A percentile compares a stretch with the other conserved stretches of the same genome.
phyloP scores from a whole-genome alignment of 2,888 invertebrate genomes.

The Crematogaster levior region DNA sequence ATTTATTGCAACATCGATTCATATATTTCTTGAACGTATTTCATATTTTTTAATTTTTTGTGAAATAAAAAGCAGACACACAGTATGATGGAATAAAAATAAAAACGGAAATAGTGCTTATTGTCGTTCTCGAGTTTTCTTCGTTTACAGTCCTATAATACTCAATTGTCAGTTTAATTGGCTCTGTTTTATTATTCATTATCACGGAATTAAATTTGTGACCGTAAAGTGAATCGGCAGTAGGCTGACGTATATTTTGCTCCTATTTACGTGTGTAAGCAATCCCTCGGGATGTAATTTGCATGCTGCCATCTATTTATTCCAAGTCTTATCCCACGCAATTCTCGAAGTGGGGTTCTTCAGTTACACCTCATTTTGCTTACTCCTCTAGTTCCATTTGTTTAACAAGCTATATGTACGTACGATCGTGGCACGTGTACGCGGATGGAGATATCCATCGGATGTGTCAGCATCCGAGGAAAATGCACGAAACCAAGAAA shows the following conservation, averaged over 20 bases:
- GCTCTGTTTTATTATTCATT: not conserved
- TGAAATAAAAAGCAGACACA: not conserved
- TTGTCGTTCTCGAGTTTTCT: not conserved
- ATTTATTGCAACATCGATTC: not conserved
- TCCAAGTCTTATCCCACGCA: slow-evolving; percentile 42
- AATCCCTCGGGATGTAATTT: slow-evolving; percentile 52
- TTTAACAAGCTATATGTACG: slow-evolving; percentile 46
- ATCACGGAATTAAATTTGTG: not conserved
- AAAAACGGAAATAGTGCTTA: not conserved
- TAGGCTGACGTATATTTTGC: slow-evolving; percentile 21
- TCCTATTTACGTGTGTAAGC: slow-evolving; percentile 60
- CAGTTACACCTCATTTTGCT: slow-evolving; percentile 43
- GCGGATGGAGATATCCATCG: slow-evolving; percentile 11
- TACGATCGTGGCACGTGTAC: slow-evolving; percentile 14
- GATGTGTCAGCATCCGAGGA: not conserved
- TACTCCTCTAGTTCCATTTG: slow-evolving; percentile 5
- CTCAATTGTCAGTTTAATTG: not conserved
- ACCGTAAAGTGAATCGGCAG: not conserved
- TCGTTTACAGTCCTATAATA: not conserved
- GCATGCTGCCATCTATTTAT: slow-evolving; percentile 65
- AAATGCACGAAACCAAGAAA: not conserved
- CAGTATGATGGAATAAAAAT: not conserved
- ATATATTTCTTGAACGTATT: not conserved
- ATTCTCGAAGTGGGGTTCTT: slow-evolving; percentile 17
- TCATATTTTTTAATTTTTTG: not conserved